These are phyloP conservation scores for Geothlypis trichas DNA, from an alignment of 2,113 vertebrate species.

Conservation along the genomic window DNA sequence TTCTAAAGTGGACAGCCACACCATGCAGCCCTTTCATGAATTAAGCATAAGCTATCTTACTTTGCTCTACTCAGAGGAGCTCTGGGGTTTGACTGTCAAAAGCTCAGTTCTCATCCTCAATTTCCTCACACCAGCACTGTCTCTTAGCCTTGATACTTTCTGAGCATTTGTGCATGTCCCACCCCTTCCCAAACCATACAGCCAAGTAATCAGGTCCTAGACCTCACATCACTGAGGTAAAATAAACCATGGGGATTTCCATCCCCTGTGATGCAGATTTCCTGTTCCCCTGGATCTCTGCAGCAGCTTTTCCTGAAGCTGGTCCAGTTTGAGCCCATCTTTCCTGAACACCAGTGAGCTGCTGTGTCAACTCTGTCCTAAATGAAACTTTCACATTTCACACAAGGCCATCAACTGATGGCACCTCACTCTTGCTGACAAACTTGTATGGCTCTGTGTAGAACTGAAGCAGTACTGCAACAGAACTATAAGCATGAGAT, in stretches of 20 bases:
- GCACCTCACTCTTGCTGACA: neutral
- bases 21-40: neutral
- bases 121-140: neutral
- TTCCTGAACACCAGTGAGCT: neutral
- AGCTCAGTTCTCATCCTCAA: neutral
- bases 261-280: neutral
- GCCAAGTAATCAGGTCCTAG: neutral
- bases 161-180: neutral
- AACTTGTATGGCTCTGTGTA: neutral
- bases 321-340: neutral
- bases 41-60: neutral
- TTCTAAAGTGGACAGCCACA: neutral
- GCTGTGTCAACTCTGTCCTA: neutral
- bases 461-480: neutral
- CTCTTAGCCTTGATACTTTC: neutral
- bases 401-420: neutral
- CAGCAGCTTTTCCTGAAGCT: neutral
- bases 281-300: neutral
- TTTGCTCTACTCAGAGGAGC: neutral
- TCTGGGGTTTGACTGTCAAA: neutral
- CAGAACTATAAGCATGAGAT: neutral
- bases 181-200: fast-evolving
- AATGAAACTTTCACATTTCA: neutral
- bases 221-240: neutral
- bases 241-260: neutral